phyloP scores from a whole-genome alignment of 2,888 invertebrate species.

The Spisula solida region DNA sequence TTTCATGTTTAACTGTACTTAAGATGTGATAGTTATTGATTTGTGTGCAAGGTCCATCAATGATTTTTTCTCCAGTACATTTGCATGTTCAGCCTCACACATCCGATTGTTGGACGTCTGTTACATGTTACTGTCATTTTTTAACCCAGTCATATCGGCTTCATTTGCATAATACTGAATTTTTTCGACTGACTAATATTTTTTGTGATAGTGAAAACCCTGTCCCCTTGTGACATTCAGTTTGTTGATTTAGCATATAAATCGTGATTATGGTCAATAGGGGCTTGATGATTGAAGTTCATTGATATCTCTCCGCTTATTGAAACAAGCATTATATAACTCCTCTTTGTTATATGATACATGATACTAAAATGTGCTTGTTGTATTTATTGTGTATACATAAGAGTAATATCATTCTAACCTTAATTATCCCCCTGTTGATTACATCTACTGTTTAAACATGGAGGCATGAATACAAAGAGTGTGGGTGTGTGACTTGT shows the following conservation, averaged over 20 bases:
- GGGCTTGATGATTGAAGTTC: no score
- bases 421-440: conserved; percentile 16
- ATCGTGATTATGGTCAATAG: no score
- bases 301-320: no score
- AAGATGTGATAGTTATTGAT: not conserved
- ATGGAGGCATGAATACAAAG: not conserved
- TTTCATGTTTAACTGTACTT: conserved; percentile 8
- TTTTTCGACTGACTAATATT: no score
- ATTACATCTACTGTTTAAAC: not conserved
- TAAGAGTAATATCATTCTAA: not conserved
- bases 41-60: not conserved
- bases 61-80: not conserved
- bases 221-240: no score
- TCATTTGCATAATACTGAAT: no score
- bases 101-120: not conserved
- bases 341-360: no score
- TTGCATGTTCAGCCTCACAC: not conserved
- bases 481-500: conserved; percentile 14
- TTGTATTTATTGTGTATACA: not conserved
- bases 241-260: no score
- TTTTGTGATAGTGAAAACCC: no score
- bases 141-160: no score
- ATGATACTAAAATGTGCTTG: no score
- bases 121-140: not conserved
- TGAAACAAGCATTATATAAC: no score